These are phyloP conservation scores for Babylonia areolata DNA, from an alignment of 1,140 invertebrate genomes.

Conservation along the genomic window DNA sequence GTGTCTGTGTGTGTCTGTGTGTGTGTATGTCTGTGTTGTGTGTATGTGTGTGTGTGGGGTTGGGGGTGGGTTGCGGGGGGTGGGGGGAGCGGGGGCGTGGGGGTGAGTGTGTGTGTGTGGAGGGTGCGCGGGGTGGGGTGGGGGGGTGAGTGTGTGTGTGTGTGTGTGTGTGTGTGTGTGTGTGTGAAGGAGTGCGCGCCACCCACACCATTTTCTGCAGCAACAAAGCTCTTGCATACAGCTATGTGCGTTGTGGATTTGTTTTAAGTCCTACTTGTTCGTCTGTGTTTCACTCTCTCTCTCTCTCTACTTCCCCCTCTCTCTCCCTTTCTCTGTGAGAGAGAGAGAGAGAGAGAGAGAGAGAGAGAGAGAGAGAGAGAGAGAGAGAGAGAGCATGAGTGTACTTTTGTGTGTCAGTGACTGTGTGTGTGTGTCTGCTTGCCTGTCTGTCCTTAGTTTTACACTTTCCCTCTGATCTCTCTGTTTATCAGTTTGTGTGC, in stretches of 20 bases:
- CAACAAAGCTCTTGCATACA: too few relatives aligned
- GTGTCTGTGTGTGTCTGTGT: slow-evolving; percentile 16
- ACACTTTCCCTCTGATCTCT: background rate
- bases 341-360: slow-evolving; percentile 4
- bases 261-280: too few relatives aligned
- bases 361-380: background rate
- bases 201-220: too few relatives aligned
- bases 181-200: slow-evolving; percentile 8
- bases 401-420: background rate
- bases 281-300: too few relatives aligned
- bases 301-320: too few relatives aligned
- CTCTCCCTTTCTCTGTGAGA: too few relatives aligned
- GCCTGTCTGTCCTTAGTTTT: too few relatives aligned
- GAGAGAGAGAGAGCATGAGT: background rate
- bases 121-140: too few relatives aligned
- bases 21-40: slow-evolving; percentile 1
- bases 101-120: slow-evolving; percentile 10
- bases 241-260: too few relatives aligned
- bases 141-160: background rate
- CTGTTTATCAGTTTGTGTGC: background rate
- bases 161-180: slow-evolving; percentile 9
- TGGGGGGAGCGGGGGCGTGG: background rate
- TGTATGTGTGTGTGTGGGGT: slow-evolving; percentile 8
- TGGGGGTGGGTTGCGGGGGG: too few relatives aligned
- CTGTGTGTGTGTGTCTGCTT: slow-evolving; percentile 18